Conservation (phyloP, 1,140 invertebrate species). For the Thaumetopoea pityocampa region DNA sequence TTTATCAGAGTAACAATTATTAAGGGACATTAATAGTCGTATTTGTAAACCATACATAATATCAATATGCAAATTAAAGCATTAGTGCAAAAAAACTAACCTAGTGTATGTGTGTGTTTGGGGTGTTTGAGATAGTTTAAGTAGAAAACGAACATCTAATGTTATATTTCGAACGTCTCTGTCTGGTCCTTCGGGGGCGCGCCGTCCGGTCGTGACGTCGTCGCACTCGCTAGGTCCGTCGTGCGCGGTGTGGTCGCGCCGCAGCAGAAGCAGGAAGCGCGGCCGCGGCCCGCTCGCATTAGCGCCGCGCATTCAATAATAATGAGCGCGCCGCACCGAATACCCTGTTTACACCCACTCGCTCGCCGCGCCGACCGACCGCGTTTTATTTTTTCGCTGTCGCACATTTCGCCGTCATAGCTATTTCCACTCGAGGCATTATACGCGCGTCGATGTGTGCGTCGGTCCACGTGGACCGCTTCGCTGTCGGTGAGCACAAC, state of each 20-base stretch:
- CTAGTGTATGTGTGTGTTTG: too few relatives aligned
- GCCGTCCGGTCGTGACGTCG: too few relatives aligned
- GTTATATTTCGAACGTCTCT: constrained; percentile 1
- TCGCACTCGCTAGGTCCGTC: neutral
- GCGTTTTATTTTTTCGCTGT: constrained; percentile 77
- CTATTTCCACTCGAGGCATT: constrained; percentile 76
- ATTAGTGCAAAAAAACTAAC: too few relatives aligned
- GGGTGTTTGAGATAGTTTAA: too few relatives aligned
- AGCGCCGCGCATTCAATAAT: constrained; percentile 73
- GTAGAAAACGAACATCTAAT: too few relatives aligned
- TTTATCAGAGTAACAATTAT: too few relatives aligned
- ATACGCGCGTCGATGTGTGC: constrained; percentile 68
- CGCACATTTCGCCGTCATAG: constrained; percentile 77
- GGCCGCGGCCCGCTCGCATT: constrained; percentile 60
- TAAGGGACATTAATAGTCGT: too few relatives aligned
- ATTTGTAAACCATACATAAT: too few relatives aligned
- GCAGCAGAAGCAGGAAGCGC: constrained; percentile 37
- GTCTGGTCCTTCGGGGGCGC: neutral
- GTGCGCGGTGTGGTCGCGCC: neutral
- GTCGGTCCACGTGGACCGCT: constrained; percentile 71
- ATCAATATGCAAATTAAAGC: too few relatives aligned
- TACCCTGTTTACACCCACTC: constrained; percentile 74
- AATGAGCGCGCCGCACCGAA: constrained; percentile 72
- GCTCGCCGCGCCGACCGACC: constrained; percentile 70
- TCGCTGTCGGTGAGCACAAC: constrained; percentile 55